Base-by-base conservation (phyloP, 2,888 invertebrate species). In the Elegia similella region DNA sequence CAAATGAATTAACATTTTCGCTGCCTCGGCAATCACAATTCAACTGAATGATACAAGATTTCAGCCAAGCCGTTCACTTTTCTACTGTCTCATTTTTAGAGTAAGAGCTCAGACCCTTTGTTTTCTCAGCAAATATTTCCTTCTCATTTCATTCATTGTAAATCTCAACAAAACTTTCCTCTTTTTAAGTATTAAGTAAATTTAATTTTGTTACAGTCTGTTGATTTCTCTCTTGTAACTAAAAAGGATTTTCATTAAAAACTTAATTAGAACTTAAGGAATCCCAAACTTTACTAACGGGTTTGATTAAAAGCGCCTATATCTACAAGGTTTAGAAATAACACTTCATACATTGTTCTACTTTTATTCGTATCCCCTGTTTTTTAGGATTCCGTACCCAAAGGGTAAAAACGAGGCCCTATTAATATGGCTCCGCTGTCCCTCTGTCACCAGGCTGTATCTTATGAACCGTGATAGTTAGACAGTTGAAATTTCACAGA, bases 1-100 rank as follows among this genome's bases (percentile, higher is more conserved):
- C 12, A 34, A 38, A 50, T 50, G 7, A 48, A 48, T 48, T 48
- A 13, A 12, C 48, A 48, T n/a, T 50, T 50, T 50, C 16, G 50
- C 50, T 50, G 30, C 50, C 50, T 50, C 12, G 34, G 32, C 50
- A 50, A 48, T 48, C 30, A 48, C 48, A 48, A 34, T 50, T 50
- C 50, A 38, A 17, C 16, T 50, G 16, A 48, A 48, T 48, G 32
- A 63, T 57, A 55, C 57, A 43, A 48, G 44, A 17, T 50, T 38
- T 47, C 34, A 29, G 42, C 8, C 29, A 29, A 32, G 3, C 48
- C 15, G 50, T 34, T 50, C 3, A 50, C 34, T 34, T 50, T 50
- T 50, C n/a, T 50, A 34, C 16, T 34, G 32, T 50, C 50, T 50
- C 50, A 50, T 50, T 50, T 34, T 15, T 16, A 50, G 34, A 34